Base-by-base conservation (phyloP, 2,113 vertebrate species). In the Australoheros scitulus region DNA sequence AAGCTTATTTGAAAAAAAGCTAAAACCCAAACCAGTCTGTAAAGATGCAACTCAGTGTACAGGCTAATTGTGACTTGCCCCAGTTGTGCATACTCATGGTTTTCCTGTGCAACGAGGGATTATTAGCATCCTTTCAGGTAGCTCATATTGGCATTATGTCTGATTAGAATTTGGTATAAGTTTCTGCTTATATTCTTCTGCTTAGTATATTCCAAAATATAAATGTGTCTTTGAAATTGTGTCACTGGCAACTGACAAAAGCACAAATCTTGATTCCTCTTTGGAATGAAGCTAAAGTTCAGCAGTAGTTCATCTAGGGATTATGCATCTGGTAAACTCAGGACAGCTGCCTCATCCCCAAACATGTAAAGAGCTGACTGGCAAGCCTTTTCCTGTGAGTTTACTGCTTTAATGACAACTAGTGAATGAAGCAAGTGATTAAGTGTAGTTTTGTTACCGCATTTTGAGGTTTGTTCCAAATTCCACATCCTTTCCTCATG, bases 321-420 rank as follows among this genome's bases (percentile, higher is more conserved):
- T 76, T 59, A 83, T 81, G 13, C 52, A 11, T 72, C 84, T 5
- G 2, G 26, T 80, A 61, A 61, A 68, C 18, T 63, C 34, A 56
- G 55, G 74, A 79, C n/a, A 74, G 18, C 76, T 77, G 17, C 81
- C 64, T 77, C n/a, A 56, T 79, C 13, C 82, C 20, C 32, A 85
- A 79, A 79, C 55, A 58, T 32, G 47, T 47, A 55, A 55, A 32
- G 47, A 43, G 11, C 18, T 70, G 41, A 24, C 18, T 50, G 22
- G 13, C n/a, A 34, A 56, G 52, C 36, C 47, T 74, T 70, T 74
- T 29, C 41, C 20, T 18, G 60, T 47, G n/a, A 75, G 58, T 89
- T 83, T 72, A 61, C 59, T 26, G 43, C 81, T 76, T 64, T 74
- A n/a, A 75, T 61, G 61, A 52, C 83, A 89, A 80, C 77, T 61